Base-by-base conservation (phyloP, 1,140 invertebrate species). In the Tribolium castaneum region DNA sequence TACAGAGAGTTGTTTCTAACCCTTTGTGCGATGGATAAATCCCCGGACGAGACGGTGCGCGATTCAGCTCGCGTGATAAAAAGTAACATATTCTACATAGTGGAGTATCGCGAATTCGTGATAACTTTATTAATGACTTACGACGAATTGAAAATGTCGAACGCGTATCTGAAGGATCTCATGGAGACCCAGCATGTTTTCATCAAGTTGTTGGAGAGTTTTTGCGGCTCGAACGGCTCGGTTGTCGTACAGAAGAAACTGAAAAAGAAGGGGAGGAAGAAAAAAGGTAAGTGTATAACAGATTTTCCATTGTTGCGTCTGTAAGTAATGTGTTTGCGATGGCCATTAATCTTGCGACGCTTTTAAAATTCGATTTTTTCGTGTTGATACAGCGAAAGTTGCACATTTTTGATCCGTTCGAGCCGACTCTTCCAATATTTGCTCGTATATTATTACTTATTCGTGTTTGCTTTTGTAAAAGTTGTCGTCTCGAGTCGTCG, bases 71-170 rank as follows among this genome's bases (percentile, higher is more conserved):
- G 93, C 88, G 93, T 97, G 74, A 93, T 99, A 79, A 96, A 98
- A 87, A 94, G 93, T 85, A 95, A 96, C 88, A 92, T 99, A 79
- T 98, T 98, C 87, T 98, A 99, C 87, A 93, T 97, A 7, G 89
- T 95, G 76, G 98, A 99, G 87, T 99, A 98, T 88, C 90, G 97
- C 78, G 97, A 99, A 87, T 93, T 98, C 81, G 91, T 97, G 83
- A 87, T 97, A 25, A 90, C 90, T 49, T 90, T 96, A 70, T 87
- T 98, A 78, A 88, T 94, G 34, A 92, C 91, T 80, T 99, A 93
- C 88, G 93, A 98, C 86, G 93, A 96, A 84, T 87, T 90, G 70
- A 96, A 95, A 88, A 95, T 97, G 91, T 95, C 96, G 82, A 95
- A 95, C 82, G 87, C 90, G 0, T 99, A 95, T 87, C 88, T 99